These are phyloP conservation scores for Pyrgus malvae DNA, from an alignment of 2,888 invertebrate genomes.

Conservation along the genomic window DNA sequence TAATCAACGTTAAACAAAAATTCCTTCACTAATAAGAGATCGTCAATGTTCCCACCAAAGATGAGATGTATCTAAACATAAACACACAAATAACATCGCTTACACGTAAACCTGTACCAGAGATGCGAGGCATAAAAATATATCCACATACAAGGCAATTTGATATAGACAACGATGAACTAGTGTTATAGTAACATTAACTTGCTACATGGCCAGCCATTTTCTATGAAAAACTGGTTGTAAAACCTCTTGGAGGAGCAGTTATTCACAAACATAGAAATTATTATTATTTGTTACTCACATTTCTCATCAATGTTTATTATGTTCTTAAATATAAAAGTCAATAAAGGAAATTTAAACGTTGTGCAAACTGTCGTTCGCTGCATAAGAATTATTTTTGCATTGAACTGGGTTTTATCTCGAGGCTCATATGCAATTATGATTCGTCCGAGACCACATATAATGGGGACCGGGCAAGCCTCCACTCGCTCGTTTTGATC, in stretches of 20 bases:
- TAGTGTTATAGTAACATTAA: conserved; percentile 50
- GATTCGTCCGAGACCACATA: conserved; percentile 72
- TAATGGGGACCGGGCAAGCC: conserved; percentile 71
- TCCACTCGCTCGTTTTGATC: conserved; percentile 65
- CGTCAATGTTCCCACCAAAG: conserved; percentile 14
- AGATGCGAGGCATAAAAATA: conserved; percentile 31
- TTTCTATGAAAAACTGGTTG: conserved; percentile 62
- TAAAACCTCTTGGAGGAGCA: too few species aligned
- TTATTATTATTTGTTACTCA: too few species aligned
- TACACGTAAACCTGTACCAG: conserved; percentile 48
- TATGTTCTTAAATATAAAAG: too few species aligned
- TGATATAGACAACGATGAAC: conserved; percentile 31
- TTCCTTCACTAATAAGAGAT: conserved; percentile 13
- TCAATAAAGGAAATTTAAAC: neutral
- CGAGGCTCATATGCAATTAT: conserved; percentile 76
- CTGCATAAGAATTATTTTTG: conserved; percentile 49
- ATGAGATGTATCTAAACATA: conserved; percentile 16
- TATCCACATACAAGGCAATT: conserved; percentile 28
- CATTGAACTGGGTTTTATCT: conserved; percentile 68
- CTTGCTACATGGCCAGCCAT: conserved; percentile 48
- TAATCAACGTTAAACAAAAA: conserved; percentile 15
- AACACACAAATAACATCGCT: conserved; percentile 38
- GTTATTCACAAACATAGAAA: neutral
- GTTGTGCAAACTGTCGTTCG: conserved; percentile 6
- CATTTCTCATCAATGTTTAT: too few species aligned